phyloP scores from a whole-genome alignment of 2,888 invertebrate species.

The Drosophila incognita region DNA sequence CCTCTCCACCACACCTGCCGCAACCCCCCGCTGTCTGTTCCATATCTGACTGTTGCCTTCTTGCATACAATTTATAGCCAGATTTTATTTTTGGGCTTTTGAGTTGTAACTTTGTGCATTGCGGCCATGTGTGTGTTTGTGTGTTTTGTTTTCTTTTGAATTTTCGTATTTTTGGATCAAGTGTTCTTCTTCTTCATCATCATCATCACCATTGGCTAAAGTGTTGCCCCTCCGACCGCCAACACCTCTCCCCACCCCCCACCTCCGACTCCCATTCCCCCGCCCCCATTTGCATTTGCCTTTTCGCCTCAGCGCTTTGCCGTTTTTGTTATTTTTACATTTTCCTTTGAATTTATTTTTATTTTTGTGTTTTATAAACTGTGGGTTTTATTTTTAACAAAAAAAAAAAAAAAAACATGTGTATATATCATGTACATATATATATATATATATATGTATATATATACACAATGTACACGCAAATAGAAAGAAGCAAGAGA shows the following conservation, averaged over 20 bases:
- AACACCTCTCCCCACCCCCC: neutral
- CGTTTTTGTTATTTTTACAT: conserved; percentile 74
- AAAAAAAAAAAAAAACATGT: conserved; percentile 9
- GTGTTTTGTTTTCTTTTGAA: conserved; percentile 50
- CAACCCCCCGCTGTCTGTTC: neutral
- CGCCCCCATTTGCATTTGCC: conserved; percentile 10
- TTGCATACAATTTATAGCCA: conserved; percentile 60
- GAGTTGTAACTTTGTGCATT: conserved; percentile 59
- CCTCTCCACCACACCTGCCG: conserved; percentile 23
- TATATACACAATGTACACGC: conserved; percentile 22
- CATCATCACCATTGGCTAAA: conserved; percentile 31
- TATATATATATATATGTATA: neutral
- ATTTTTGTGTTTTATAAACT: conserved; percentile 73
- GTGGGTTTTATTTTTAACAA: conserved; percentile 76
- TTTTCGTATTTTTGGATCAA: conserved; percentile 59
- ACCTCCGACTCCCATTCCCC: neutral
- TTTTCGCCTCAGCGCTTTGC: conserved; percentile 60
- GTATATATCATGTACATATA: neutral
- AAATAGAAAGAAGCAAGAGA: conserved; percentile 50
- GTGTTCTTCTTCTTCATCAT: conserved; percentile 33
- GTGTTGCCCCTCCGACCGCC: conserved; percentile 40
- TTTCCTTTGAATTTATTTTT: conserved; percentile 80
- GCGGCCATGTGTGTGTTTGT: conserved; percentile 11
- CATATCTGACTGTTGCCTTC: conserved; percentile 22
- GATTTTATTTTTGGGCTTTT: conserved; percentile 61